Percentiles rank a stretch among this genome's conserved stretches.
These are phyloP conservation scores for Boloria selene DNA, from an alignment of 2,888 invertebrate species.

Conservation along the genomic window DNA sequence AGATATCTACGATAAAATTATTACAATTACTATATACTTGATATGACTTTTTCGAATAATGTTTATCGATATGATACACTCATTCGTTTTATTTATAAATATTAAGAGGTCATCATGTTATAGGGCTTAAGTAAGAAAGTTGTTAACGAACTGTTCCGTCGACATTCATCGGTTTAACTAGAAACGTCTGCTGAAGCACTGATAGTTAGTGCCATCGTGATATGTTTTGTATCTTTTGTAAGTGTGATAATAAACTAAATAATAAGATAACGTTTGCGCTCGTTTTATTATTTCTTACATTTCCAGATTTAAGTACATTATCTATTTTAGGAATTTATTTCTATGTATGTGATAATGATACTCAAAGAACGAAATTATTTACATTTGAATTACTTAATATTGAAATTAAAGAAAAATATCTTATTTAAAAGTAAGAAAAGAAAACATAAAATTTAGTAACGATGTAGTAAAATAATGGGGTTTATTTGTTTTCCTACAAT, in stretches of 20 bases:
- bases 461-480: too few species aligned
- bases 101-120: constrained; percentile 44
- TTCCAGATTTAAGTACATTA: too few species aligned
- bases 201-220: constrained; percentile 81
- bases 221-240: constrained; percentile 80
- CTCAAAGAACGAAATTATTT: too few species aligned
- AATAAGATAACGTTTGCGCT: constrained; percentile 57
- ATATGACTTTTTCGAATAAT: constrained; percentile 8
- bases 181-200: constrained; percentile 72
- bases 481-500: too few species aligned
- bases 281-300: constrained; percentile 47
- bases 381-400: too few species aligned
- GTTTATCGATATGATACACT: constrained; percentile 38
- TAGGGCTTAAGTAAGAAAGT: constrained; percentile 41
- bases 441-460: too few species aligned
- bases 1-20: constrained; percentile 14
- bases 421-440: too few species aligned
- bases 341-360: too few species aligned
- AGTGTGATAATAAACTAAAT: constrained; percentile 80
- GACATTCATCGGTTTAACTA: constrained; percentile 54
- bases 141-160: constrained; percentile 39
- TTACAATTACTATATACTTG: constrained; percentile 17
- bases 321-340: too few species aligned
- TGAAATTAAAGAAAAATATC: too few species aligned
- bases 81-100: constrained; percentile 52